Conservation (phyloP, 1,140 invertebrate genomes). For the Drosophila nigrodunni region DNA sequence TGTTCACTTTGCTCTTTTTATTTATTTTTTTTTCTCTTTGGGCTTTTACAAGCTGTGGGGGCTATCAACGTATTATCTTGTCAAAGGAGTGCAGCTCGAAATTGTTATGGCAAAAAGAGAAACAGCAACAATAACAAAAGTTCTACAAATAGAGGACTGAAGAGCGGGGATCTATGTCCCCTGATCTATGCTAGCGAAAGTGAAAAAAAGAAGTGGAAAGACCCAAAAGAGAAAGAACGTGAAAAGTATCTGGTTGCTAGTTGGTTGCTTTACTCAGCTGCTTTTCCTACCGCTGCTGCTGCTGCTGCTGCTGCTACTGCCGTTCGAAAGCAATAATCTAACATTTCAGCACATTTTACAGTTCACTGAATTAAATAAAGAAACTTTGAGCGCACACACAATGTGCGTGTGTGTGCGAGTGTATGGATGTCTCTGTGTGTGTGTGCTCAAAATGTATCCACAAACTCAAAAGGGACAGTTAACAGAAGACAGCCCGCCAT, state of each 20-base stretch:
- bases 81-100: constrained; percentile 81
- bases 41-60: constrained; percentile 25
- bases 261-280: constrained; percentile 34
- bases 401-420: constrained; percentile 38
- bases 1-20: constrained; percentile 9
- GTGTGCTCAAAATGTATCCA: constrained; percentile 63
- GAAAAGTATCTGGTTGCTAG: constrained; percentile 55
- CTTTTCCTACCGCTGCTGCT: neutral
- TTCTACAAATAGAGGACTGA: neutral
- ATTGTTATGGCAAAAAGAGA: constrained; percentile 68
- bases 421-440: constrained; percentile 24
- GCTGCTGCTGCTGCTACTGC: neutral
- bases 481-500: constrained; percentile 47
- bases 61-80: constrained; percentile 81
- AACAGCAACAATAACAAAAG: constrained; percentile 50
- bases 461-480: constrained; percentile 72
- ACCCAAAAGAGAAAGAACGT: constrained; percentile 39
- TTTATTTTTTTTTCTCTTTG: constrained; percentile 20
- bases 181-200: constrained; percentile 6
- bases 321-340: constrained; percentile 78
- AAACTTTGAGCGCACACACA: constrained; percentile 71
- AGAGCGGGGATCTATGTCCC: neutral
- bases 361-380: constrained; percentile 83
- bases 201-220: constrained; percentile 14
- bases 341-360: constrained; percentile 83